Conservation (phyloP, 2,888 invertebrate genomes). For the Synanthedon tipuliformis region DNA sequence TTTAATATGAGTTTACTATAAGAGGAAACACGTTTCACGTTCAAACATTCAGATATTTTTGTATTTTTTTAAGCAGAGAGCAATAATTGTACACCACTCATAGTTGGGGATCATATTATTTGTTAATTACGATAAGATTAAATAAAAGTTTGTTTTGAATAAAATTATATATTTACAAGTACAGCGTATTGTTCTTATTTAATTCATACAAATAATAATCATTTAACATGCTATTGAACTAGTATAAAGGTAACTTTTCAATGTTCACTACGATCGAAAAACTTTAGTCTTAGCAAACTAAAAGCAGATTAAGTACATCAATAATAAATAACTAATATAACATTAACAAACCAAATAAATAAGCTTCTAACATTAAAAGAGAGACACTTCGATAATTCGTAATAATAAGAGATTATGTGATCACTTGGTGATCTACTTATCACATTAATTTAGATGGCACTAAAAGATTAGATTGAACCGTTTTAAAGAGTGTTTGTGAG, state of each 20-base stretch:
- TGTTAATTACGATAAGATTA: background rate
- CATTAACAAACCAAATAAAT: conserved; percentile 66
- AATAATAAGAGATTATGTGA: conserved; percentile 24
- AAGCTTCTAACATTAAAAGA: conserved; percentile 43
- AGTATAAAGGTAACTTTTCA: conserved; percentile 48
- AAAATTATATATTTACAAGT: conserved; percentile 63
- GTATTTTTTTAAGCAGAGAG: background rate
- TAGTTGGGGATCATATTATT: background rate
- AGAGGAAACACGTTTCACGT: no score
- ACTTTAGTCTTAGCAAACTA: conserved; percentile 35
- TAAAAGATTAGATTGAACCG: conserved; percentile 26
- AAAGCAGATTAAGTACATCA: conserved; percentile 43
- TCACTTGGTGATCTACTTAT: conserved; percentile 32
- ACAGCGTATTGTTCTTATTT: conserved; percentile 46
- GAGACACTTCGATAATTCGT: conserved; percentile 34
- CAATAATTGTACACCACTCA: background rate
- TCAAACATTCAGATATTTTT: no score
- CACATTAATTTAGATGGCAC: conserved; percentile 64
- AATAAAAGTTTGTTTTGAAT: conserved; percentile 29
- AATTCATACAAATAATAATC: conserved; percentile 53
- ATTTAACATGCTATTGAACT: conserved; percentile 46
- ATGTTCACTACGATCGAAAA: conserved; percentile 27
- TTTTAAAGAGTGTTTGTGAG: conserved; percentile 62
- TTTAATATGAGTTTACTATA: no score
- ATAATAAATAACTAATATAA: conserved; percentile 63